These are phyloP conservation scores for Argyresthia goedartella DNA, from an alignment of 2,888 invertebrate species.

Conservation along the genomic window DNA sequence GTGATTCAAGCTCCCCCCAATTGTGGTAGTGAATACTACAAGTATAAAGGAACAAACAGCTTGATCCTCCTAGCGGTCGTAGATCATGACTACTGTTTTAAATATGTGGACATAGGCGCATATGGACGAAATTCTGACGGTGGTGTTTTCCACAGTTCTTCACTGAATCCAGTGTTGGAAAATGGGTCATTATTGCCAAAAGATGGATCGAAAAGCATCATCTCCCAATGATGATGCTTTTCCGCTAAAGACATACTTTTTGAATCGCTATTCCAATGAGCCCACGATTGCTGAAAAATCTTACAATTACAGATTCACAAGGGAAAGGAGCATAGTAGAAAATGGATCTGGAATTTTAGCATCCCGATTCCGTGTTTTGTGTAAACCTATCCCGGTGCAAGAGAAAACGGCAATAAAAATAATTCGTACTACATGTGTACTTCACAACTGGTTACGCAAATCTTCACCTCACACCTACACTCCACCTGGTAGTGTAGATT, in stretches of 20 bases:
- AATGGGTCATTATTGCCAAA: conserved; percentile 12
- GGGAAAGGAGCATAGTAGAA: conserved; percentile 12
- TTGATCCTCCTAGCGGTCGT: conserved; percentile 10
- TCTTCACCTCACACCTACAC: conserved; percentile 5
- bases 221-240: conserved; percentile 12
- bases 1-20: no score
- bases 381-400: conserved; percentile 6
- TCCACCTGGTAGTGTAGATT: no score
- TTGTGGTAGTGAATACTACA: conserved; percentile 8
- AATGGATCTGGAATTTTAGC: conserved; percentile 13
- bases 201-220: conserved; percentile 9
- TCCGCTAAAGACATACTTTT: conserved; percentile 12
- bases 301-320: conserved; percentile 13
- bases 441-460: conserved; percentile 17
- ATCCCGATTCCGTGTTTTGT: conserved; percentile 13
- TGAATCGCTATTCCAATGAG: no score
- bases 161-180: conserved; percentile 9
- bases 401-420: conserved; percentile 9
- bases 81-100: conserved; percentile 10
- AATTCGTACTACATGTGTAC: conserved; percentile 12
- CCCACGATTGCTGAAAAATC: conserved; percentile 6
- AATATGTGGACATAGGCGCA: conserved; percentile 3
- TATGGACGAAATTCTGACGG: conserved; percentile 9
- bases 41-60: conserved; percentile 11
- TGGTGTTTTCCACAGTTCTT: conserved; percentile 10